Percentiles rank a stretch among this genome's conserved stretches.
phyloP scores from a whole-genome alignment of 2,797 vertebrate genomes.

The Phaenicophaeus curvirostris region DNA sequence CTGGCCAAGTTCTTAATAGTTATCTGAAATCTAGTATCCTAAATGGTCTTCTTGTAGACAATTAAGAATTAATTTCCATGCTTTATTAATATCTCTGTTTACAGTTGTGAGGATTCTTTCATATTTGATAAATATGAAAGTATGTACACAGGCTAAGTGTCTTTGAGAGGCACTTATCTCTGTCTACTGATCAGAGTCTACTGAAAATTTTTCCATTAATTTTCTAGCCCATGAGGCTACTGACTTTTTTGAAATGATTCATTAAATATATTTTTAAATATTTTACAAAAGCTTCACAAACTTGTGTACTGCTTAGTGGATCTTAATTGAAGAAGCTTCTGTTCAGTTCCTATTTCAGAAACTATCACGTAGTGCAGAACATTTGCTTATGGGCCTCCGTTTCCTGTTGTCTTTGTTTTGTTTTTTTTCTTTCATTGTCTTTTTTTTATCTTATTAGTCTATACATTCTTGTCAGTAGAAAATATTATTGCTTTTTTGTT shows the following conservation, averaged over 20 bases:
- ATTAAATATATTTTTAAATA: neutral
- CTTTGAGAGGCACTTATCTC: neutral
- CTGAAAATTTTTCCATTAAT: neutral
- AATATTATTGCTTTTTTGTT: neutral
- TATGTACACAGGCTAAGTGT: neutral
- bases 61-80: neutral
- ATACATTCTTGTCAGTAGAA: neutral
- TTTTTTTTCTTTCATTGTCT: rapidly evolving
- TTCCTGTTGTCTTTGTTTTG: neutral
- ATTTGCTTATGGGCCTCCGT: neutral
- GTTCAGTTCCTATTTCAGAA: neutral
- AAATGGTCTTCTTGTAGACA: neutral
- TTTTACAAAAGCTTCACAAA: neutral
- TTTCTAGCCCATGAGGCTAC: neutral
- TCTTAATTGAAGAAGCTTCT: neutral
- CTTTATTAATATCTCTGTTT: neutral
- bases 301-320: neutral
- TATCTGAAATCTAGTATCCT: neutral
- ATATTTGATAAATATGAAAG: neutral
- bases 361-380: neutral
- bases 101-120: rapidly evolving
- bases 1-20: neutral
- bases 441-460: neutral
- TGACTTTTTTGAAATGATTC: neutral
- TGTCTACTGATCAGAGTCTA: neutral